Conservation (phyloP, 2,888 invertebrate species). For the Steinernema hermaphroditum region DNA sequence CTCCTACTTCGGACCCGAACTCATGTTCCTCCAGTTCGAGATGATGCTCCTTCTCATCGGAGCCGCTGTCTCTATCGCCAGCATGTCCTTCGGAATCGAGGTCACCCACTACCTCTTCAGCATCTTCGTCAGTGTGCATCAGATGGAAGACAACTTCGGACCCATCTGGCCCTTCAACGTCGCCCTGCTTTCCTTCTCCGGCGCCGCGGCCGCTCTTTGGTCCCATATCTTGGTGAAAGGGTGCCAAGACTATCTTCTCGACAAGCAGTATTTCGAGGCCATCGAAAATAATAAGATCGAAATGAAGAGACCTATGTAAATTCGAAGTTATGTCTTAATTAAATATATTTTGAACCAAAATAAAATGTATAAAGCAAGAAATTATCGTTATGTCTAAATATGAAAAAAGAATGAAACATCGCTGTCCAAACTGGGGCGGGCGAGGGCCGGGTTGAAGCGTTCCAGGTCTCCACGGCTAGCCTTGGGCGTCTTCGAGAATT, state of each 20-base stretch:
- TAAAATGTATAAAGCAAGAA: too few species aligned
- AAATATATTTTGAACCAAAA: background rate
- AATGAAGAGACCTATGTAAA: slow-evolving; percentile 15
- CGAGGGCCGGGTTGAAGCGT: too few species aligned
- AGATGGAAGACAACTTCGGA: slow-evolving; percentile 62
- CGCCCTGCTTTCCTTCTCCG: slow-evolving; percentile 59
- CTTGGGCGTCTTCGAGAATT: too few species aligned
- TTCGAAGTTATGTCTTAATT: background rate
- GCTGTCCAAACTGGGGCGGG: too few species aligned
- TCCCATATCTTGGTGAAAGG: slow-evolving; percentile 59
- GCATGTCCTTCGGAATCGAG: slow-evolving; percentile 62
- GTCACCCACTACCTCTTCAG: slow-evolving; percentile 56
- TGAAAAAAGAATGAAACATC: too few species aligned
- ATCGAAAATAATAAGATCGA: slow-evolving; percentile 24
- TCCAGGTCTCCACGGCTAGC: too few species aligned
- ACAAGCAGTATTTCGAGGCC: slow-evolving; percentile 57
- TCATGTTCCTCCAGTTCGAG: slow-evolving; percentile 55
- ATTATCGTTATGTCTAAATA: too few species aligned
- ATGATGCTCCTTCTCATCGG: slow-evolving; percentile 55
- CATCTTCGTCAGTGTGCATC: slow-evolving; percentile 50
- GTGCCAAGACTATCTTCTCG: slow-evolving; percentile 60
- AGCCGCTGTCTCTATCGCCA: slow-evolving; percentile 55
- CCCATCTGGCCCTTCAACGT: slow-evolving; percentile 66
- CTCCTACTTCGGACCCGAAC: slow-evolving; percentile 54
- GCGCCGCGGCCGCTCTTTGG: slow-evolving; percentile 64